Conservation (phyloP, 2,113 vertebrate species). For the Empidonax traillii region DNA sequence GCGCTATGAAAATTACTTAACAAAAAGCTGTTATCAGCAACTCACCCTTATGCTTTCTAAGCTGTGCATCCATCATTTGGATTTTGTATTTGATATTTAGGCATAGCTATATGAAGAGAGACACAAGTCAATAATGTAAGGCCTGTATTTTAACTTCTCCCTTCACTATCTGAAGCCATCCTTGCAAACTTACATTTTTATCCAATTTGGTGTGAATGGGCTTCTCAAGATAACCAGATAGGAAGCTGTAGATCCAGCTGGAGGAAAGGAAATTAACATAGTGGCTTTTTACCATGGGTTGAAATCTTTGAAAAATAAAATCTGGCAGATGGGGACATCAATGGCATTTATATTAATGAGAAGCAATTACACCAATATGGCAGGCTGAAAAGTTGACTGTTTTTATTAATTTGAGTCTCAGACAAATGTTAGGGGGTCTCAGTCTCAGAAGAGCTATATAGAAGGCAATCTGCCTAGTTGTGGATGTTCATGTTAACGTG, state of each 20-base stretch:
- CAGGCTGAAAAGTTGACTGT: neutral
- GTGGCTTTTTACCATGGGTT: neutral
- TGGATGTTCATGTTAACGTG: neutral
- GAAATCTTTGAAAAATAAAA: neutral
- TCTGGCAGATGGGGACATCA: neutral
- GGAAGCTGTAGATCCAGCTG: constrained; percentile 66
- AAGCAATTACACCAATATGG: neutral
- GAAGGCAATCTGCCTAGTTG: neutral
- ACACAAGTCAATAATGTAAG: neutral
- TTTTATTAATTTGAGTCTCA: neutral
- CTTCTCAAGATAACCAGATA: constrained; percentile 65
- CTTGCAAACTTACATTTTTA: constrained; percentile 57
- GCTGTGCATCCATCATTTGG: constrained; percentile 30
- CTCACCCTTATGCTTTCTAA: constrained; percentile 65
- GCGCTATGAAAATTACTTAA: neutral
- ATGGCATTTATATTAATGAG: neutral
- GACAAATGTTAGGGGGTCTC: neutral
- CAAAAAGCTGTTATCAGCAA: neutral
- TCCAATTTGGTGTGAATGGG: constrained; percentile 58
- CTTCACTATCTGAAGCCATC: neutral
- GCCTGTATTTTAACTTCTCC: neutral
- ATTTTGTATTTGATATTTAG: constrained; percentile 51
- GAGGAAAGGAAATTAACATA: neutral
- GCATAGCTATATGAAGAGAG: constrained; percentile 47
- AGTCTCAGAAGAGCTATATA: neutral